These are phyloP conservation scores for Typhlichthys eigenmanni DNA, from an alignment of 2,797 vertebrate species.

Conservation along the genomic window DNA sequence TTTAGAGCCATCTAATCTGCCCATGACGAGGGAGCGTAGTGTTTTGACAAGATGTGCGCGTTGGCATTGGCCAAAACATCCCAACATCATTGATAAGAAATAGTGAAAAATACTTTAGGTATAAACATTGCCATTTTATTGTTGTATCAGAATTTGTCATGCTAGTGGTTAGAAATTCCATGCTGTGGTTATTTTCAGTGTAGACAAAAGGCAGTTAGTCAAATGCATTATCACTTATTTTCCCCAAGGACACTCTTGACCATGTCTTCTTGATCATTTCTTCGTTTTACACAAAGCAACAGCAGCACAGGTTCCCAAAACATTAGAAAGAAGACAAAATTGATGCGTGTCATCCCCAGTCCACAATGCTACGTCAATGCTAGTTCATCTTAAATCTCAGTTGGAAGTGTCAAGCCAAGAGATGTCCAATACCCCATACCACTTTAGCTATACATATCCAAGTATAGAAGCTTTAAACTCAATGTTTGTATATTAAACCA, in stretches of 20 bases:
- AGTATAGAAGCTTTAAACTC: neutral
- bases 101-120: conserved; percentile 8
- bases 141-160: conserved; percentile 67
- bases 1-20: too few relatives aligned
- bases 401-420: neutral
- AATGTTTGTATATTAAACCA: conserved; percentile 42
- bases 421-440: neutral
- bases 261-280: conserved; percentile 9
- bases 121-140: conserved; percentile 70
- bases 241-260: conserved; percentile 30
- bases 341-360: neutral
- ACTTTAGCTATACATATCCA: neutral
- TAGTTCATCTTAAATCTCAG: conserved; percentile 1
- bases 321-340: neutral
- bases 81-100: neutral
- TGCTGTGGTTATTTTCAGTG: conserved; percentile 63
- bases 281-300: conserved; percentile 4
- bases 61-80: too few relatives aligned
- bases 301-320: conserved; percentile 45
- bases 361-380: neutral
- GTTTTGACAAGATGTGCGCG: too few relatives aligned
- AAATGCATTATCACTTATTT: conserved; percentile 33
- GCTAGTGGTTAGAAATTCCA: conserved; percentile 70
- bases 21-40: too few relatives aligned
- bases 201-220: conserved; percentile 61